Evolutionary conservation across 2,888 invertebrate genomes (phyloP), one percentile per base, ranked within the genome.

Genomic region (Timandra comae): DNA sequence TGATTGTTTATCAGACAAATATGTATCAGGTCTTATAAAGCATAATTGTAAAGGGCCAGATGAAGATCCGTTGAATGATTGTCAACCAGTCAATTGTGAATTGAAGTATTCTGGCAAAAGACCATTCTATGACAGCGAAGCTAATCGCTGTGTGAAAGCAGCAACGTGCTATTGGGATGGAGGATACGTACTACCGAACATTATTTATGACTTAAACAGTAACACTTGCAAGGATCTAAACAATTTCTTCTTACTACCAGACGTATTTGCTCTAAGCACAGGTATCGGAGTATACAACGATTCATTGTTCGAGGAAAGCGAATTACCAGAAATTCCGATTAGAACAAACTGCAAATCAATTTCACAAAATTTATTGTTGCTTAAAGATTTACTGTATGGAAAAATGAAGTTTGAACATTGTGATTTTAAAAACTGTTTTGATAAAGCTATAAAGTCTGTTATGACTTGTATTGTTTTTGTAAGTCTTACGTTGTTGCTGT

Each of bases 301-400:
- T 6, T 16, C 50, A 2, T 29, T n/a, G n/a, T n/a, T n/a, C n/a
- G n/a, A n/a, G n/a, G n/a, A n/a, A n/a, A n/a, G n/a, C n/a, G n/a
- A n/a, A n/a, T n/a, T n/a, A n/a, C n/a, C n/a, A n/a, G n/a, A n/a
- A n/a, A n/a, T n/a, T n/a, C n/a, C n/a, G n/a, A n/a, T n/a, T n/a
- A 58, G 54, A 33, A 63, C 74, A 0, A 77, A 81, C 42, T 74
- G 75, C 30, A 56, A 75, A 0, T 75, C 79, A 0, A 67, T 81
- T 47, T 81, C 81, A 1, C 64, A 81, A 46, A 76, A 79, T 46
- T 21, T 80, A 5, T 48, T 56, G 11, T 50, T 80, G 11, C 33
- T 81, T 8, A 55, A 43, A 41, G 76, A 80, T 46, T 36, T 79
- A 16, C 44, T 77, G 28, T 54, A 46, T 27, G 77, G 79, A 1